Percentiles rank a stretch among this genome's conserved stretches.
Evolutionary conservation across 53 echinoderm and acorn worm species (phyloP).

Genomic region (Echinometra lucunter): DNA sequence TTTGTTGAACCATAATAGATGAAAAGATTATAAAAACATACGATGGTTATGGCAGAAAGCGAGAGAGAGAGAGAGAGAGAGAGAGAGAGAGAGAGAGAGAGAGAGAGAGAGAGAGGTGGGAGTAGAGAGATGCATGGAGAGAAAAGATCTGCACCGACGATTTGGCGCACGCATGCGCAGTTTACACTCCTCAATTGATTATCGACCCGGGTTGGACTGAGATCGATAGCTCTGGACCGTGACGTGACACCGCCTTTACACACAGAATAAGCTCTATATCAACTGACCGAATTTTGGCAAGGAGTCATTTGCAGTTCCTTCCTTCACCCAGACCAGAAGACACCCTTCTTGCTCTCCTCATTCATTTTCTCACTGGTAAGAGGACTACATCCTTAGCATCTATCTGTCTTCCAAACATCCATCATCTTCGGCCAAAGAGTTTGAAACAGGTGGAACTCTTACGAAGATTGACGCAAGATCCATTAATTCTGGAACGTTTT

Average conservation of each 20-base stretch:
- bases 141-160: background rate
- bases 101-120: background rate
- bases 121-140: background rate
- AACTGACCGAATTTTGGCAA: background rate
- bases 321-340: background rate
- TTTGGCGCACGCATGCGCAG: background rate
- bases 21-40: background rate
- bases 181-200: background rate
- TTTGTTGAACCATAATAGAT: background rate
- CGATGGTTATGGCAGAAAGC: background rate
- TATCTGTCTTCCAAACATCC: background rate
- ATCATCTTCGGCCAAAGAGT: background rate
- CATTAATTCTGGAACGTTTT: background rate
- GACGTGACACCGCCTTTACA: background rate
- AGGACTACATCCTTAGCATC: background rate
- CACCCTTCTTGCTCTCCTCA: background rate
- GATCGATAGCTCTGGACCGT: constrained; percentile 7
- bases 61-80: background rate
- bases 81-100: background rate
- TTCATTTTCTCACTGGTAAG: background rate
- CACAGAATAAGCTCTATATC: background rate
- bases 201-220: too few species aligned
- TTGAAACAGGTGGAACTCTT: background rate
- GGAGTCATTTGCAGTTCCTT: background rate
- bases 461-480: background rate